Base-by-base conservation (phyloP, 2,888 invertebrate species). In the Himalopsyche anomala region DNA sequence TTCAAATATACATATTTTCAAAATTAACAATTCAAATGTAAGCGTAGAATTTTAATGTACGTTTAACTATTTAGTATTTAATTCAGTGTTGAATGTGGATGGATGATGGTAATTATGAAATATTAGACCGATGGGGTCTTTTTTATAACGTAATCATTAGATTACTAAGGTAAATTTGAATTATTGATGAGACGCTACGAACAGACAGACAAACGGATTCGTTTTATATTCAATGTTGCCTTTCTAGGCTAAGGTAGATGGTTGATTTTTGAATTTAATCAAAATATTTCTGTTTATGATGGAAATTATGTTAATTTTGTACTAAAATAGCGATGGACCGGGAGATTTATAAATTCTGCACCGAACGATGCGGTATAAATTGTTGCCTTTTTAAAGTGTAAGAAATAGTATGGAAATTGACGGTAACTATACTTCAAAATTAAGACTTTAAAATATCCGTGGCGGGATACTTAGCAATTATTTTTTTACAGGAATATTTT, bases 231-330 rank as follows among this genome's bases (percentile, higher is more conserved):
- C 84, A 81, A 54, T 62, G 80, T 84, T 84, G 84, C 84, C 84
- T 84, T 84, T 56, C 28, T 84, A 84, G 84, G 84, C 84, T 84
- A 84, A 81, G 74, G 54, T 54, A 36, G n/a, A 83, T 62, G 82
- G n/a, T 82, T 69, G 80, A 62, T 62, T 62, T 62, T 62, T 62
- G 9, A 62, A 62, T n/a, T n/a, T 74, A 6, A 36, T 19, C 0
- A 74, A 38, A 74, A 38, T 36, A 38, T 74, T 74, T 74, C 12
- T 38, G 38, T 74, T 74, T 15, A 36, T 38, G 38, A 74, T 36
- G 9, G 19, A 62, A 19, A 19, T 19, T 74, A 38, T 74, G 36
- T 74, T 74, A 12, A 74, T 74, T 74, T 74, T 74, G 12, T 38
- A 28, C 12, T 36, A 74, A 74, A 74, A 36, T 74, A 15, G 36